Evolutionary conservation across 2,888 invertebrate genomes (phyloP), one percentile per base, ranked within the genome.

Genomic region (Chloromyia formosa): DNA sequence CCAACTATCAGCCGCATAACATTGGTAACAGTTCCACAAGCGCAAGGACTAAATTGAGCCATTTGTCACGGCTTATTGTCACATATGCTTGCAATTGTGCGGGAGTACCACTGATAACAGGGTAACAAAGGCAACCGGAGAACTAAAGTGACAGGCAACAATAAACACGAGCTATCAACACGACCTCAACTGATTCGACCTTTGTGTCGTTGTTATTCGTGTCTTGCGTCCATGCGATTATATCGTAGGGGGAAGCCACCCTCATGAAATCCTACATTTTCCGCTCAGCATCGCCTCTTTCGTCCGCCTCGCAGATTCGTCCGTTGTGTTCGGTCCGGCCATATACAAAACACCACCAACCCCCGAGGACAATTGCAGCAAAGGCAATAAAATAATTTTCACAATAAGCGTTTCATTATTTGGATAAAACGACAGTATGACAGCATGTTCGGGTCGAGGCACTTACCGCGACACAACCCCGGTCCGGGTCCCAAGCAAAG

Each of bases 321-420:
- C 16, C 40, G 12, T 35, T 35, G 27, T 66, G 12, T 49, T 49
- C 66, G 14, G 22, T 5, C 42, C 22, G 42, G 45, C 7, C 27
- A 7, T 35, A 49, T 23, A 45, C 42, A 54, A 74, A 49, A 74
- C 23, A 27, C 27, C 27, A 54, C 14, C 53, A 53, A 74, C 49
- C 73, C 73, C 64, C 54, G 61, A 61, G 27, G 27, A 74, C 73
- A 74, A 74, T 74, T 64, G 62, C 40, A 74, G 77, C 76, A 78
- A 72, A 77, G 79, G 80, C 79, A 79, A 79, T 78, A 83, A 85
- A 85, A 84, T 85, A 85, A 85, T 85, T 85, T 84, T 81, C 82
- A 84, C 85, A 84, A 85, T 85, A 85, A 85, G 84, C 83, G 81
- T 82, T 83, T 83, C 84, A 85, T 85, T 85, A 85, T 84, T 83